Percentiles rank a stretch among this genome's conserved stretches.
Conservation (phyloP, 2,113 vertebrate genomes). For the Muscicapa adusta region DNA sequence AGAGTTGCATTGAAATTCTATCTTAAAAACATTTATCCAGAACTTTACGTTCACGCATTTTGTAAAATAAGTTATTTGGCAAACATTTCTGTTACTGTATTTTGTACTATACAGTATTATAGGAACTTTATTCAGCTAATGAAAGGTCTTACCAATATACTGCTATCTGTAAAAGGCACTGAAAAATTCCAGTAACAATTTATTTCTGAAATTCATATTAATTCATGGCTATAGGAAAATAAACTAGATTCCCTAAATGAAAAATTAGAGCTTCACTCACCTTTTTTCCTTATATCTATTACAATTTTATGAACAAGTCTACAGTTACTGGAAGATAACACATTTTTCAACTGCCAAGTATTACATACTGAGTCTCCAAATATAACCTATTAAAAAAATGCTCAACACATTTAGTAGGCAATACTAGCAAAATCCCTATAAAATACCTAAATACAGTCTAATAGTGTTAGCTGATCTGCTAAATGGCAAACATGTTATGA, state of each 20-base stretch:
- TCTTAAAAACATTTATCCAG: not conserved
- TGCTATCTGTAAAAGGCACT: not conserved
- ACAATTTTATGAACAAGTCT: not conserved
- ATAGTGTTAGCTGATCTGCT: not conserved
- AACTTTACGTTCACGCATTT: conserved; percentile 33
- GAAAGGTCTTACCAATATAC: not conserved
- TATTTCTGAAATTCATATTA: not conserved
- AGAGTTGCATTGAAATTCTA: not conserved
- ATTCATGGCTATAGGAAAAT: not conserved
- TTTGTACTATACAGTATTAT: not conserved
- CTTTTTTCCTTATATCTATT: not conserved
- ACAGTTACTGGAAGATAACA: not conserved
- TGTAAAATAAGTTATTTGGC: not conserved
- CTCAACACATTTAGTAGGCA: not conserved
- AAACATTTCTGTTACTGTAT: not conserved
- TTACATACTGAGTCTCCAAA: not conserved
- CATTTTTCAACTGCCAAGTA: not conserved
- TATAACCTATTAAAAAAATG: not conserved
- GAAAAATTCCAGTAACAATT: not conserved
- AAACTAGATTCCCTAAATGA: not conserved
- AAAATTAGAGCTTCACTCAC: not conserved
- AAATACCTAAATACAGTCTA: not conserved
- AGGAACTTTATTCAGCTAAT: not conserved
- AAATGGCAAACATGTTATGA: not conserved
- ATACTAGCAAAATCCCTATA: not conserved